Conservation (phyloP, 2,797 vertebrate species). For the Sciurus vulgaris region DNA sequence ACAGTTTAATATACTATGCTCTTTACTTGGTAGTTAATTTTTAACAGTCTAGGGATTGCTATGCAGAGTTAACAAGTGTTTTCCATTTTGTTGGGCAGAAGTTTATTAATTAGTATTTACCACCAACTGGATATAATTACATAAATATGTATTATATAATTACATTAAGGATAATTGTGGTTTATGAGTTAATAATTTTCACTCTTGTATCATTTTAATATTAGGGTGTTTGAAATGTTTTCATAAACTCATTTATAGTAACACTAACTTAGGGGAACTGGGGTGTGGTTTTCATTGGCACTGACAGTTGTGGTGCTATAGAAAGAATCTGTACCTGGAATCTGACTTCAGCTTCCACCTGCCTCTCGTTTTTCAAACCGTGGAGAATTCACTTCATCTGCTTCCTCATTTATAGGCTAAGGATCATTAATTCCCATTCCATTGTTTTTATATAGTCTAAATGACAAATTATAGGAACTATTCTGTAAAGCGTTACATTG, state of each 20-base stretch:
- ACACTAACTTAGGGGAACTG: background rate
- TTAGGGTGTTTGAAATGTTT: constrained; percentile 42
- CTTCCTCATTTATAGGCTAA: background rate
- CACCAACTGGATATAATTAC: constrained; percentile 19
- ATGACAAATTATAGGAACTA: background rate
- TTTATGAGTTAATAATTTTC: constrained; percentile 25
- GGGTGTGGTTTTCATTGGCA: constrained; percentile 13
- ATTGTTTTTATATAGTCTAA: background rate
- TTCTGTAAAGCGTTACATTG: background rate
- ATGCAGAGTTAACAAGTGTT: constrained; percentile 10
- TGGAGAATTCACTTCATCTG: background rate
- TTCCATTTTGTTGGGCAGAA: constrained; percentile 34
- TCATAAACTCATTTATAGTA: constrained; percentile 24
- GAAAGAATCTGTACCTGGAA: background rate
- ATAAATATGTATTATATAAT: constrained; percentile 10
- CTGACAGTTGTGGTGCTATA: background rate
- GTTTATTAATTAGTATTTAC: constrained; percentile 30
- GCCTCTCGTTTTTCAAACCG: background rate
- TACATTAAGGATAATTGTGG: constrained; percentile 15
- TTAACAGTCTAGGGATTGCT: background rate
- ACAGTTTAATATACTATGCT: background rate
- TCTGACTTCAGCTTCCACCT: background rate
- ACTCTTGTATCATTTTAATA: constrained; percentile 33
- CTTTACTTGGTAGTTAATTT: background rate
- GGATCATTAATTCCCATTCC: background rate